Base-by-base conservation (phyloP, 2,113 vertebrate species). In the Gnathonemus longibarbis region DNA sequence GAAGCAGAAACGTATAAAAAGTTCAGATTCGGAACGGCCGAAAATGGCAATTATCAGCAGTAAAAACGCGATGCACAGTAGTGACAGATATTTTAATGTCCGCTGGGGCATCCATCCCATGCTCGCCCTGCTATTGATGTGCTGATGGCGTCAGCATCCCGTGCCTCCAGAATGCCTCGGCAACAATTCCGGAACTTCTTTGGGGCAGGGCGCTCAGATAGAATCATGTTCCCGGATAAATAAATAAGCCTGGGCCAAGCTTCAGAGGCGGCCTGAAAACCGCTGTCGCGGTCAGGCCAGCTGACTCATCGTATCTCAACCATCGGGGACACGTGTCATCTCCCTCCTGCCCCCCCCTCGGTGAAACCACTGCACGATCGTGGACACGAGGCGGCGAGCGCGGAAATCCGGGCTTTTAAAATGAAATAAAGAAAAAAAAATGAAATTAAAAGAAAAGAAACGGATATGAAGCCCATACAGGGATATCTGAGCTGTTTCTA, bases 101-200 rank as follows among this genome's bases (percentile, higher is more conserved):
- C 27, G 2, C n/a, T 70, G n/a, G 9, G 62, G n/a, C n/a, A 31
- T 31, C n/a, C 50, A 35, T 87, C 49, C 15, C 27, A 17, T 13
- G 1, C 21, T 58, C 8, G 1, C 53, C 2, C 42, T 77, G 62
- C n/a, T 70, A 31, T 1, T 31, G 31, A 42, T 39, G 35, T 39
- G 35, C 70, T 39, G 31, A 35, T 77, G 21, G 52, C 46, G 70
- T 80, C 80, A 89, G 86, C 80, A 66, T 56, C 90, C 49, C 0
- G 21, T 66, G 66, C 45, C 84, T 90, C 48, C 17, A 15, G 0
- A 92, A 93, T 90, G 83, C 91, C 91, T 91, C 91, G 88, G 90
- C 93, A 91, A 92, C 93, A 90, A 89, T 92, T 91, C 91, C 27
- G n/a, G 10, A 4, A 15, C 70, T 77, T 77, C 70, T 77, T 19